phyloP scores from a whole-genome alignment of 2,888 invertebrate species.

The Nemotelus nigrinus region DNA sequence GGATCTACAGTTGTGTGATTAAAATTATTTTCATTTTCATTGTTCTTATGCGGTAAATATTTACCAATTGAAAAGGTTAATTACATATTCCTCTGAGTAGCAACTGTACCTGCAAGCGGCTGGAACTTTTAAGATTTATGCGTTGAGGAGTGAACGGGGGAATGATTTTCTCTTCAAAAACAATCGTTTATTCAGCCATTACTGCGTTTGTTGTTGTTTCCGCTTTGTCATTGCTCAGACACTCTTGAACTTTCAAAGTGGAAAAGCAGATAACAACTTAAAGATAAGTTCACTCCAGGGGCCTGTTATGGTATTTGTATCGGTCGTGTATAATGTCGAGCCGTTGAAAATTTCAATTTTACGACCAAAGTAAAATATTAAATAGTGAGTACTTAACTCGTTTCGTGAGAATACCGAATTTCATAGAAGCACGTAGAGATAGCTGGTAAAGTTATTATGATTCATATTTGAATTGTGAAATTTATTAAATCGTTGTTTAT shows the following conservation, averaged over 20 bases:
- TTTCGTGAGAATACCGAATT: too few species aligned
- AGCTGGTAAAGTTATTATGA: too few species aligned
- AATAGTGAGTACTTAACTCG: slow-evolving; percentile 14
- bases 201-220: slow-evolving; percentile 4
- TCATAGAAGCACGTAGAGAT: too few species aligned
- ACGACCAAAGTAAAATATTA: neutral
- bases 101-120: slow-evolving; percentile 34
- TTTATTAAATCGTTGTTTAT: too few species aligned
- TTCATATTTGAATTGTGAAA: too few species aligned
- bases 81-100: slow-evolving; percentile 50
- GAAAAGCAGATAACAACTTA: slow-evolving; percentile 46
- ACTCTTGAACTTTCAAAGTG: slow-evolving; percentile 21
- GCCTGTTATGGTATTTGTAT: slow-evolving; percentile 37
- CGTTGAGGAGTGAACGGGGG: neutral
- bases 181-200: slow-evolving; percentile 23
- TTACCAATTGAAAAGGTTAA: slow-evolving; percentile 54
- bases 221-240: slow-evolving; percentile 1
- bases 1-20: slow-evolving; percentile 52
- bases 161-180: slow-evolving; percentile 14
- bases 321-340: slow-evolving; percentile 11
- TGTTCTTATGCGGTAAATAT: slow-evolving; percentile 53
- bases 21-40: slow-evolving; percentile 54
- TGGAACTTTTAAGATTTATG: slow-evolving; percentile 36
- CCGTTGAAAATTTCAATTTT: slow-evolving; percentile 39
- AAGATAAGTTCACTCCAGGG: slow-evolving; percentile 48